Evolutionary conservation across 2,797 vertebrate genomes (phyloP).

Genomic region (Enteromius fasciolatus): DNA sequence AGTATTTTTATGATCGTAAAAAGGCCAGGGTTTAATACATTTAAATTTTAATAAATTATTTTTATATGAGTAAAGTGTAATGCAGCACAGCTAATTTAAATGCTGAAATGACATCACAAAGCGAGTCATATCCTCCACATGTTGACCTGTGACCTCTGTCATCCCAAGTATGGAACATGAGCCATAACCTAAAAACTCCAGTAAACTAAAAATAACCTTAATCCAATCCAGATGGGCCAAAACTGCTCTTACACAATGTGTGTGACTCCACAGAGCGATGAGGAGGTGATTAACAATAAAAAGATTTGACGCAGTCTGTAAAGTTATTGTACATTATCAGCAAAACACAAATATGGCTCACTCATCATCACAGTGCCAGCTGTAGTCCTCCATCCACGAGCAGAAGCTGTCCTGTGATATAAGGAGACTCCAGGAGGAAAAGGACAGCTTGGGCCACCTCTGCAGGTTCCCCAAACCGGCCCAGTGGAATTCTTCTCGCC

Average conservation of each 20-base stretch:
- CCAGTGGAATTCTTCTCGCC: conserved; percentile 79
- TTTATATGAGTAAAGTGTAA: not conserved
- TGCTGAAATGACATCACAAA: conserved; percentile 50
- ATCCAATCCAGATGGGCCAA: conserved; percentile 74
- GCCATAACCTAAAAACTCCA: conserved; percentile 69
- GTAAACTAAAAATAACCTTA: conserved; percentile 73
- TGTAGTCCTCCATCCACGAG: conserved; percentile 91
- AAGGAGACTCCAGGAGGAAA: conserved; percentile 88
- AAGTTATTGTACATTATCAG: not conserved
- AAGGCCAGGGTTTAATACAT: not conserved
- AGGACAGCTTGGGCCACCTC: conserved; percentile 85
- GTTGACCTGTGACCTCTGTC: conserved; percentile 61
- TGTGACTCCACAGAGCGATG: not conserved
- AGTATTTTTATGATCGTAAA: conserved; percentile 11
- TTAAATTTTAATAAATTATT: not conserved
- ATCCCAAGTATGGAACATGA: conserved; percentile 58
- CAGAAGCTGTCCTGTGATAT: conserved; percentile 89
- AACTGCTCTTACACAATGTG: conserved; percentile 19
- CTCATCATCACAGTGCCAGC: conserved; percentile 81
- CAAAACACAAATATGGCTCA: not conserved
- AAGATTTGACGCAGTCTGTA: not conserved
- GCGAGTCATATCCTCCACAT: conserved; percentile 55
- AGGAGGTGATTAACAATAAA: not conserved
- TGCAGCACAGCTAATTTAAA: not conserved
- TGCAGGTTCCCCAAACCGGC: conserved; percentile 85